Percentiles rank a stretch among this genome's conserved stretches.
Conservation (phyloP, 2,888 invertebrate genomes). For the Chironomus tentans region DNA sequence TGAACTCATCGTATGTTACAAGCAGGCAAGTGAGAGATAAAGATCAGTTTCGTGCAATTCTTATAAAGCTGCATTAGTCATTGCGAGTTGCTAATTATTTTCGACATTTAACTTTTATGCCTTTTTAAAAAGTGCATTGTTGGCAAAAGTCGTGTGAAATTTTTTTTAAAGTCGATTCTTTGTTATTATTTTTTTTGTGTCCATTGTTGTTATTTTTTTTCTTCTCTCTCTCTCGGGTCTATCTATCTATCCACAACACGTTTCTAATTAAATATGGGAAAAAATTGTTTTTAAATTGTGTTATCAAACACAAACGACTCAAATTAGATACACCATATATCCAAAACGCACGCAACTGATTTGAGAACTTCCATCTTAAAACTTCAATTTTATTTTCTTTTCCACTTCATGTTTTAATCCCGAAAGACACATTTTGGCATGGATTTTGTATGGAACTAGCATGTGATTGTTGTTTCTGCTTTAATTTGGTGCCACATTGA, state of each 20-base stretch:
- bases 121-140: conserved; percentile 24
- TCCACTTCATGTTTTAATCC: background rate
- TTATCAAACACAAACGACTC: conserved; percentile 14
- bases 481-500: too few relatives aligned
- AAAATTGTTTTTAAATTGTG: conserved; percentile 16
- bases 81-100: conserved; percentile 21
- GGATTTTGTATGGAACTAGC: too few relatives aligned
- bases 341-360: conserved; percentile 17
- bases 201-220: conserved; percentile 9
- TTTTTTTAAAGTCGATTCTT: background rate
- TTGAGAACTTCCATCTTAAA: background rate
- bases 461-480: too few relatives aligned
- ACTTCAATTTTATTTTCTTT: background rate
- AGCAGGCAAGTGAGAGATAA: background rate
- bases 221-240: background rate
- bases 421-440: too few relatives aligned
- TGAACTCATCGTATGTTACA: background rate
- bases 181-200: background rate
- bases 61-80: conserved; percentile 14
- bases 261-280: conserved; percentile 14
- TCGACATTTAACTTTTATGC: conserved; percentile 17
- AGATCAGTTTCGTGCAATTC: background rate
- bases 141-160: conserved; percentile 13
- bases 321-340: background rate
- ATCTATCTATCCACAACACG: background rate